Conservation (phyloP, 2,113 vertebrate genomes). For the Antennarius striatus region DNA sequence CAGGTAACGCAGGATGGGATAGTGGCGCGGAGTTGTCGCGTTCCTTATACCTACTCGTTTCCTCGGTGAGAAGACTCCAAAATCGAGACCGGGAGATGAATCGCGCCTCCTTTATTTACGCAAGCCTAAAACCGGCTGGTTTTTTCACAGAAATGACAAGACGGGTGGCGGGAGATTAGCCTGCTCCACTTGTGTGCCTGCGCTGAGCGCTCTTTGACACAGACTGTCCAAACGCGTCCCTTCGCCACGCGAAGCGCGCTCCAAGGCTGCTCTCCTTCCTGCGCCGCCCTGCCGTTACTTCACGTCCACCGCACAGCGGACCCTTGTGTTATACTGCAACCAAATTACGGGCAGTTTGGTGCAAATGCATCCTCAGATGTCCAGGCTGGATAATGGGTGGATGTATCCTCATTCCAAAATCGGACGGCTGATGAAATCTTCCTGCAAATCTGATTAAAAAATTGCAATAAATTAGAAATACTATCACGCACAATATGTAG, state of each 20-base stretch:
- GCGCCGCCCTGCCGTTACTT: conserved; percentile 46
- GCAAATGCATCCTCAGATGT: not conserved
- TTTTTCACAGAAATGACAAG: conserved; percentile 52
- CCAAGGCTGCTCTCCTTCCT: conserved; percentile 32
- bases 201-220: conserved; percentile 58
- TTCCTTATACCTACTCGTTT: conserved; percentile 22
- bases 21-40: conserved; percentile 8
- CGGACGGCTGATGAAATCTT: not conserved
- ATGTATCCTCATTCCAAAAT: not conserved
- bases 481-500: not conserved
- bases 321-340: conserved; percentile 43
- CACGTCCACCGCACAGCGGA: conserved; percentile 31
- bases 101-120: conserved; percentile 33
- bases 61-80: conserved; percentile 25
- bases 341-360: conserved; percentile 21
- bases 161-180: conserved; percentile 51
- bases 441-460: not conserved
- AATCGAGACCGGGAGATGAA: conserved; percentile 24
- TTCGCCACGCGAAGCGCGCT: conserved; percentile 53
- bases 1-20: conserved; percentile 33
- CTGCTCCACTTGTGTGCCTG: conserved; percentile 44
- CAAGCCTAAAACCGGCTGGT: conserved; percentile 42
- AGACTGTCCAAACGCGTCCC: conserved; percentile 62
- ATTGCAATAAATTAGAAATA: not conserved
- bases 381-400: not conserved